Conservation (phyloP, 1,140 invertebrate genomes). For the Aphaenogaster floridana region DNA sequence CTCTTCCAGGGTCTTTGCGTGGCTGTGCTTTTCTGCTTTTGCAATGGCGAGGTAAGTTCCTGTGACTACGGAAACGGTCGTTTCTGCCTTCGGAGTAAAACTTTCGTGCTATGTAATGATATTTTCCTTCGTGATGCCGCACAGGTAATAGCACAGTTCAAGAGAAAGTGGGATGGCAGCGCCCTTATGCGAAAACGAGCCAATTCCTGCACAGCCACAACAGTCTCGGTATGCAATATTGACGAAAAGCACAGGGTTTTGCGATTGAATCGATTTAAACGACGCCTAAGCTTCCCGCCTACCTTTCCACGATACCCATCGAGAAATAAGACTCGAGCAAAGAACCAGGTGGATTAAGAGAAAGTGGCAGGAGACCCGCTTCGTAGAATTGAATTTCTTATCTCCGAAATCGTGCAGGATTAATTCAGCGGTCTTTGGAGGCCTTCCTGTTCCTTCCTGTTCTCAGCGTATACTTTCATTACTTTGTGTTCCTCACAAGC, state of each 20-base stretch:
- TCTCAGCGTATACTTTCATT: background rate
- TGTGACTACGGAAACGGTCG: background rate
- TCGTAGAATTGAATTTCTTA: constrained; percentile 39
- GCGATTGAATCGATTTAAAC: constrained; percentile 7
- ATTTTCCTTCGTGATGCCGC: constrained; percentile 40
- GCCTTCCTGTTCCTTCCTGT: background rate
- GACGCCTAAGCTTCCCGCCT: background rate
- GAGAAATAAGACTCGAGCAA: background rate
- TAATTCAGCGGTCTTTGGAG: background rate
- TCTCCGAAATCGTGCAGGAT: constrained; percentile 18
- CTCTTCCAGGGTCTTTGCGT: constrained; percentile 95
- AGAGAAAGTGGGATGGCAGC: constrained; percentile 91
- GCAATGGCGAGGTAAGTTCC: constrained; percentile 94
- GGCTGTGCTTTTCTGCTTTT: constrained; percentile 97
- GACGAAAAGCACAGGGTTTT: constrained; percentile 20
- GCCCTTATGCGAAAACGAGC: constrained; percentile 91
- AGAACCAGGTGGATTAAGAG: constrained; percentile 18
- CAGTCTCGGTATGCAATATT: constrained; percentile 91
- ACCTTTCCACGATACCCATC: background rate
- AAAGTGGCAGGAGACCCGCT: background rate
- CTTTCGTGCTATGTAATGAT: constrained; percentile 50
- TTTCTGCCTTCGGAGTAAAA: constrained; percentile 3
- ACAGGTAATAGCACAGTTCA: constrained; percentile 92
- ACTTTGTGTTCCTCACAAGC: background rate
- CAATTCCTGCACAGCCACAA: constrained; percentile 94